A percentile compares a stretch with the other conserved stretches of the same genome.
These are phyloP conservation scores for Morbakka virulenta DNA, from an alignment of 30 jellyfish, hydroid and myxozoan species.

Conservation along the genomic window DNA sequence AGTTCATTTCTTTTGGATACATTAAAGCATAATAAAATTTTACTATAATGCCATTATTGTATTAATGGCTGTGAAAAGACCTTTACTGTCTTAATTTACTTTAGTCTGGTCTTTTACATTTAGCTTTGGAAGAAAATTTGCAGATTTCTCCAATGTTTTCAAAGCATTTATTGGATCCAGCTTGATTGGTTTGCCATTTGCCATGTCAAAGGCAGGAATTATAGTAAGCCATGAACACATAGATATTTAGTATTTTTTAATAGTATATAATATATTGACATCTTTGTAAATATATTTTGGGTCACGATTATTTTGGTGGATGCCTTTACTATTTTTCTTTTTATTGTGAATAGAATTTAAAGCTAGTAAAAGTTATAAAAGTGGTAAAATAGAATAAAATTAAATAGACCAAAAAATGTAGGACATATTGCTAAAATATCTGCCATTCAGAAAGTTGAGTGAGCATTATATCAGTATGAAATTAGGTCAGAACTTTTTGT, in stretches of 20 bases:
- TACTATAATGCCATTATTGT: no score
- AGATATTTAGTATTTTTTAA: background rate
- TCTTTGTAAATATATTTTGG: background rate
- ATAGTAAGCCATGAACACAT: conserved; percentile 67
- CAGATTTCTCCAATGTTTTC: conserved; percentile 96
- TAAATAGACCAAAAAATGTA: no score
- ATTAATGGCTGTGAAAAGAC: no score
- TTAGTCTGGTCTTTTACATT: no score
- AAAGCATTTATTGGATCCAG: conserved; percentile 98
- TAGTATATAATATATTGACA: background rate
- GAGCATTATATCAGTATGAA: no score
- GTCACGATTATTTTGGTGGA: background rate
- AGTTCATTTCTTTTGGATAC: no score
- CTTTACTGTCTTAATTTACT: no score
- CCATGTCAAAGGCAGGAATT: conserved; percentile 85
- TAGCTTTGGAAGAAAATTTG: conserved; percentile 76
- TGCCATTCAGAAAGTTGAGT: no score
- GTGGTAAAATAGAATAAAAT: no score
- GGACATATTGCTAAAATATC: no score
- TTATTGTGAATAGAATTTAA: background rate
- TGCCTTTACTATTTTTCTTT: background rate
- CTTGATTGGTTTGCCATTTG: conserved; percentile 95
- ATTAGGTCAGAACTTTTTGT: no score
- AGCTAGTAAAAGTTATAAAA: background rate
- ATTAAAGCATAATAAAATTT: no score